Percentiles rank a stretch among this genome's conserved stretches.
These are phyloP conservation scores for Alauda arvensis DNA, from an alignment of 2,797 vertebrate genomes.

Conservation along the genomic window DNA sequence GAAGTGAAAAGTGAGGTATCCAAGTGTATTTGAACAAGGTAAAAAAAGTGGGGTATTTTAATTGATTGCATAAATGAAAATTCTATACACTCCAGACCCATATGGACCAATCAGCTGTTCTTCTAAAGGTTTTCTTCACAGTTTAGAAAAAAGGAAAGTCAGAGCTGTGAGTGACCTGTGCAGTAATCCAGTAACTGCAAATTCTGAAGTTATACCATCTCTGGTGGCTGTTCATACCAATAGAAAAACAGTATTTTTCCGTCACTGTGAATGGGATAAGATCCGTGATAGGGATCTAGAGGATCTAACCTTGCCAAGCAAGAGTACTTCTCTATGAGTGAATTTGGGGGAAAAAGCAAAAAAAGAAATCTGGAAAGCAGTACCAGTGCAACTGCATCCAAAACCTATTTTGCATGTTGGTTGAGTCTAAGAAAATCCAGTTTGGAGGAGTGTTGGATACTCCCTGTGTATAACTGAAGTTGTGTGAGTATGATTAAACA, in stretches of 20 bases:
- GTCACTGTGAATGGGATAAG: background rate
- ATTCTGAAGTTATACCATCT: background rate
- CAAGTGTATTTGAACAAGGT: background rate
- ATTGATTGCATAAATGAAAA: background rate
- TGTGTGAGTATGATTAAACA: background rate
- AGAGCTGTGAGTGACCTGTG: background rate
- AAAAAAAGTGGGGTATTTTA: background rate
- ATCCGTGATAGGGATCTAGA: background rate
- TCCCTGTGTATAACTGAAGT: background rate
- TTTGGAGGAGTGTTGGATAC: background rate
- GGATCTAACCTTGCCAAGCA: background rate
- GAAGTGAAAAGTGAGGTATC: background rate
- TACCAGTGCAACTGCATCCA: background rate
- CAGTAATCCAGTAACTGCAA: background rate
- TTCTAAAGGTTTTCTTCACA: background rate
- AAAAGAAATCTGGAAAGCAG: background rate
- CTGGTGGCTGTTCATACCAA: background rate
- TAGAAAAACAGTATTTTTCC: background rate
- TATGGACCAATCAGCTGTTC: background rate
- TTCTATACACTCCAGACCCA: background rate
- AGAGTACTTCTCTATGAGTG: background rate
- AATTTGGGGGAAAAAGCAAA: rapidly evolving
- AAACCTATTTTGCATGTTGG: background rate
- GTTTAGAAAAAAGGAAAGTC: background rate
- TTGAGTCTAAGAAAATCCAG: background rate